Evolutionary conservation across 1,140 invertebrate genomes (phyloP).

Genomic region (Brachionus asplanchnoidis): DNA sequence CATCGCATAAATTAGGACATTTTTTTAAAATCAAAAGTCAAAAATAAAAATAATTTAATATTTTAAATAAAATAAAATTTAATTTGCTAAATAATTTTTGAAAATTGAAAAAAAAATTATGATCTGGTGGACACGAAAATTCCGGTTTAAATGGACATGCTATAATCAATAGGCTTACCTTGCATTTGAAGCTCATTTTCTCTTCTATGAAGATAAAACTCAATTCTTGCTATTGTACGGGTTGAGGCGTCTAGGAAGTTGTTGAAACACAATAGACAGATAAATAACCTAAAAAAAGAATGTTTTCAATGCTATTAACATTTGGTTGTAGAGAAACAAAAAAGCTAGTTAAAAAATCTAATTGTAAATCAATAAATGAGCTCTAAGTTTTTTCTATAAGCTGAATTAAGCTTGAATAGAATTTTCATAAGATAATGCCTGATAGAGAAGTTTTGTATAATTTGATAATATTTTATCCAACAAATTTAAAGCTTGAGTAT

Average conservation of each 20-base stretch:
- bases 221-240: not conserved
- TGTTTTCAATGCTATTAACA: slow-evolving; percentile 2
- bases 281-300: not conserved
- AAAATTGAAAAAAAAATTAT: not conserved
- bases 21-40: too few species aligned
- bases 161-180: not conserved
- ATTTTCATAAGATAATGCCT: not conserved
- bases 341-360: not conserved
- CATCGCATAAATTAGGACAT: too few species aligned
- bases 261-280: not conserved
- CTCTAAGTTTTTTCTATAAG: not conserved
- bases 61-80: too few species aligned
- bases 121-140: not conserved
- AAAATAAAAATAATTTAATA: too few species aligned
- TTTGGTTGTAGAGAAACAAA: not conserved
- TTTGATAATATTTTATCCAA: not conserved
- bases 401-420: not conserved
- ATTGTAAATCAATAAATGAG: not conserved
- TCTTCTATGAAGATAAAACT: not conserved
- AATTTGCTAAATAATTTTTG: too few species aligned
- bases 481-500: not conserved
- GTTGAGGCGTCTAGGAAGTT: not conserved
- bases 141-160: not conserved
- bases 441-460: not conserved
- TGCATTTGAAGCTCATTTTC: slow-evolving; percentile 4